Conservation (phyloP, 2,888 invertebrate species). For the Malthinus seriepunctatus region DNA sequence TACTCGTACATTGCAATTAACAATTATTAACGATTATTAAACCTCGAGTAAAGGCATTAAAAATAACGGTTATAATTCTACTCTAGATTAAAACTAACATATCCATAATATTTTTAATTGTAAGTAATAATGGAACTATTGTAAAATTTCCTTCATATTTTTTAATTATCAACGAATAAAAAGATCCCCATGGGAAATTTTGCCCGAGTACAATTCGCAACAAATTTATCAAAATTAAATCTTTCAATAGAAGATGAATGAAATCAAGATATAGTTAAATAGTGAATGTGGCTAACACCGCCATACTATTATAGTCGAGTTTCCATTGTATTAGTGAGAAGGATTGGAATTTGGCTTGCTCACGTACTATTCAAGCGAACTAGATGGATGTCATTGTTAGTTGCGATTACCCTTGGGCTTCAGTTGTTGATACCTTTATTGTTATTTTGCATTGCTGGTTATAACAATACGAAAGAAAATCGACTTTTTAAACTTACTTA, state of each 20-base stretch:
- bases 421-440: slow-evolving; percentile 49
- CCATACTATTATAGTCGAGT: slow-evolving; percentile 13
- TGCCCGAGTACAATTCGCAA: background rate
- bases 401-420: slow-evolving; percentile 51
- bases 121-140: too few species aligned
- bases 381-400: slow-evolving; percentile 49
- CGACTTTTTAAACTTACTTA: slow-evolving; percentile 26
- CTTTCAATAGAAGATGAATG: slow-evolving; percentile 18
- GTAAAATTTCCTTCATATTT: too few species aligned
- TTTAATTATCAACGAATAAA: background rate
- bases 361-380: slow-evolving; percentile 27
- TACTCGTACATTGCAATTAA: too few species aligned
- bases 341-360: slow-evolving; percentile 22
- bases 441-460: slow-evolving; percentile 37
- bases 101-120: too few species aligned
- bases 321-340: slow-evolving; percentile 15
- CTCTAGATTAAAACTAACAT: too few species aligned
- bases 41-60: too few species aligned
- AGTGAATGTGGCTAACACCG: slow-evolving; percentile 20
- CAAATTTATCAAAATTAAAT: slow-evolving; percentile 29
- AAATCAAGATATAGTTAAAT: slow-evolving; percentile 23
- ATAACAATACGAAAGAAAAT: slow-evolving; percentile 25
- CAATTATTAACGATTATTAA: too few species aligned
- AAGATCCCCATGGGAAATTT: slow-evolving; percentile 17
- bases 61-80: too few species aligned